These are phyloP conservation scores for Gouania willdenowi DNA, from an alignment of 2,797 vertebrate genomes.

Conservation along the genomic window DNA sequence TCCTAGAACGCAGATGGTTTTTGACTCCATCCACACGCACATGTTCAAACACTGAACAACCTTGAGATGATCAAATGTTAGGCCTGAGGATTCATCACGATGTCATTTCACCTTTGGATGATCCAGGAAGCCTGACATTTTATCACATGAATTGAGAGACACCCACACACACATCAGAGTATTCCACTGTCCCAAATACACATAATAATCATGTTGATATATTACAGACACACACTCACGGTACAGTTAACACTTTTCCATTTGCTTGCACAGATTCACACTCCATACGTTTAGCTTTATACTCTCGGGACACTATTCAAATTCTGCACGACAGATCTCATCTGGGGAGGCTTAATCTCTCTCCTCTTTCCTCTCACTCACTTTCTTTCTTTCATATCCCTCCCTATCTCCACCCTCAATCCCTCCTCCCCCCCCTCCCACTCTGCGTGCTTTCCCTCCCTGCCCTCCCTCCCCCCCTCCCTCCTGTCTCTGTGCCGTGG, in stretches of 20 bases:
- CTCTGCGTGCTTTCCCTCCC: constrained; percentile 41
- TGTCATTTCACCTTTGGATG: constrained; percentile 6
- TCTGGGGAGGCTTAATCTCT: constrained; percentile 72
- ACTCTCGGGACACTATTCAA: constrained; percentile 67
- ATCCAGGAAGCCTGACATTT: constrained; percentile 34
- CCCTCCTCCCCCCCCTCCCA: constrained; percentile 40
- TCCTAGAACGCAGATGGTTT: not conserved
- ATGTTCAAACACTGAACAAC: constrained; percentile 19
- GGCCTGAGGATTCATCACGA: no score
- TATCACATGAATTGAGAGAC: constrained; percentile 63
- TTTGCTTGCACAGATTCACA: constrained; percentile 36
- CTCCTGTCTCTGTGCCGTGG: constrained; percentile 48
- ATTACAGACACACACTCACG: constrained; percentile 51
- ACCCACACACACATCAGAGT: constrained; percentile 55
- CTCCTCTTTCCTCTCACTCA: constrained; percentile 28
- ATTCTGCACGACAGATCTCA: constrained; percentile 70
- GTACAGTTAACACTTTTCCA: constrained; percentile 33
- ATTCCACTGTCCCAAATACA: constrained; percentile 21
- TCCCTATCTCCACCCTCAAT: constrained; percentile 56
- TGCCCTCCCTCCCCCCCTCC: constrained; percentile 42
- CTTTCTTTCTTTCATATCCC: constrained; percentile 61
- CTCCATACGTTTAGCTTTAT: constrained; percentile 50
- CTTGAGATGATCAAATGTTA: constrained; percentile 1
- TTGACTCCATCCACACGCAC: not conserved
- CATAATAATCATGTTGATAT: constrained; percentile 37